phyloP scores from a whole-genome alignment of 2,797 vertebrate genomes.

The Diplodus sargus region DNA sequence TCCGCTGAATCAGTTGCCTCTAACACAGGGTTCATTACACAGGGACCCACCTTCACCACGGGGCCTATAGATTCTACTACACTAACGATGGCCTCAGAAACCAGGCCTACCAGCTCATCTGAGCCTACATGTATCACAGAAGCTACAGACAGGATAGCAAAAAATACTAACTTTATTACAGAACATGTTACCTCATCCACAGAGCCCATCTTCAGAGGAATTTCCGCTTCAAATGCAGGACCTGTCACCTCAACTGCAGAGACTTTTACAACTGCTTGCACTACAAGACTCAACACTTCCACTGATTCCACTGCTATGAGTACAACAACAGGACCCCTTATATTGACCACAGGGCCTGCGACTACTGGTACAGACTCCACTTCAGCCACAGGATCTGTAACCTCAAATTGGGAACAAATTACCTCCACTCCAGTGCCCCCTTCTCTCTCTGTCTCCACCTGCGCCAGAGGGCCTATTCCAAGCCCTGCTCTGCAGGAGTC shows the following conservation, averaged over 20 bases:
- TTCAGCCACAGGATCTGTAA: conserved; percentile 36
- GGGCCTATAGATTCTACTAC: conserved; percentile 30
- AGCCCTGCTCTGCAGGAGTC: conserved; percentile 48
- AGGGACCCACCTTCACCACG: conserved; percentile 34
- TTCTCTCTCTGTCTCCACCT: conserved; percentile 42
- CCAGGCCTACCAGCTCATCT: conserved; percentile 12
- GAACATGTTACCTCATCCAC: conserved; percentile 60
- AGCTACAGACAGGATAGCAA: conserved; percentile 33
- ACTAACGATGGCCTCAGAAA: conserved; percentile 40
- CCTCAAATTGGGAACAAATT: conserved; percentile 45
- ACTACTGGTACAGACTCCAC: conserved; percentile 26
- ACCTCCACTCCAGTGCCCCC: conserved; percentile 50
- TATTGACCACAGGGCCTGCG: conserved; percentile 20
- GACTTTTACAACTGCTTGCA: conserved; percentile 30
- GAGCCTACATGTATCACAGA: conserved; percentile 25
- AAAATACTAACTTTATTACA: conserved; percentile 26
- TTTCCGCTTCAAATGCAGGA: conserved; percentile 21
- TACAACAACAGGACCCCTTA: conserved; percentile 28
- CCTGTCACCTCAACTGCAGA: conserved; percentile 28
- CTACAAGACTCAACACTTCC: conserved; percentile 33
- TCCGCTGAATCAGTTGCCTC: conserved; percentile 49
- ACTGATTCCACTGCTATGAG: conserved; percentile 2
- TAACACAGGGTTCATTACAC: conserved; percentile 22
- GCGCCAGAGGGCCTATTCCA: conserved; percentile 33
- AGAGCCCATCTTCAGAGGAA: conserved; percentile 22